Conservation (phyloP, 2,113 vertebrate species). For the Petromus typicus region DNA sequence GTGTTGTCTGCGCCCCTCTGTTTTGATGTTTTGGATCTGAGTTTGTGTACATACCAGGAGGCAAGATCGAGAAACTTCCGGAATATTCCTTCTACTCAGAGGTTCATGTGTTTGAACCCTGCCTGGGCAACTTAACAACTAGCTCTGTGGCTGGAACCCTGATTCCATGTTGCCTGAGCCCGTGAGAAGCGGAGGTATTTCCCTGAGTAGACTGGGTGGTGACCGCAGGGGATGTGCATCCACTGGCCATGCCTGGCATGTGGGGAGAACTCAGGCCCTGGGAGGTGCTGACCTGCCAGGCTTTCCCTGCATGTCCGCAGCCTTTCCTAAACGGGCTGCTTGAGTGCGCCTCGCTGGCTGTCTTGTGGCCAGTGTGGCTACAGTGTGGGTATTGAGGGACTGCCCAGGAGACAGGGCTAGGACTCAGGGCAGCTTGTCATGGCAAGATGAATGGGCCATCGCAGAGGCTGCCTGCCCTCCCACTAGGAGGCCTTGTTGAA, state of each 20-base stretch:
- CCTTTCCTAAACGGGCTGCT: not conserved
- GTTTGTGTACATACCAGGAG: not conserved
- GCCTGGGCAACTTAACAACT: not conserved
- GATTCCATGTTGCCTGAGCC: rapidly evolving
- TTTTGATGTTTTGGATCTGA: slow-evolving; percentile 1
- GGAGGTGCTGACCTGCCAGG: not conserved
- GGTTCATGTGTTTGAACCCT: not conserved
- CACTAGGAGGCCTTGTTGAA: not conserved
- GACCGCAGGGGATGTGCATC: not conserved
- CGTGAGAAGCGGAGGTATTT: not conserved
- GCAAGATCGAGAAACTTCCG: not conserved
- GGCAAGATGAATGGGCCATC: not conserved
- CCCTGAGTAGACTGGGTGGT: not conserved
- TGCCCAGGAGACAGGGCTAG: not conserved
- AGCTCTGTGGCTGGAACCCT: not conserved
- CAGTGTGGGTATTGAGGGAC: not conserved
- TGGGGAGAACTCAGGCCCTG: not conserved
- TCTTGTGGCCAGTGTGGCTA: not conserved
- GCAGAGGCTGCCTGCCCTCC: not conserved
- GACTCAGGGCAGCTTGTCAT: not conserved
- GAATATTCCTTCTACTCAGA: slow-evolving; percentile 6
- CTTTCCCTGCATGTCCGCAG: not conserved
- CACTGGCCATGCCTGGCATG: not conserved
- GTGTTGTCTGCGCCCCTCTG: not conserved
- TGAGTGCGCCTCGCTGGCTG: rapidly evolving